Evolutionary conservation across 2,888 invertebrate genomes (phyloP).

Genomic region (Diabrotica balteata): DNA sequence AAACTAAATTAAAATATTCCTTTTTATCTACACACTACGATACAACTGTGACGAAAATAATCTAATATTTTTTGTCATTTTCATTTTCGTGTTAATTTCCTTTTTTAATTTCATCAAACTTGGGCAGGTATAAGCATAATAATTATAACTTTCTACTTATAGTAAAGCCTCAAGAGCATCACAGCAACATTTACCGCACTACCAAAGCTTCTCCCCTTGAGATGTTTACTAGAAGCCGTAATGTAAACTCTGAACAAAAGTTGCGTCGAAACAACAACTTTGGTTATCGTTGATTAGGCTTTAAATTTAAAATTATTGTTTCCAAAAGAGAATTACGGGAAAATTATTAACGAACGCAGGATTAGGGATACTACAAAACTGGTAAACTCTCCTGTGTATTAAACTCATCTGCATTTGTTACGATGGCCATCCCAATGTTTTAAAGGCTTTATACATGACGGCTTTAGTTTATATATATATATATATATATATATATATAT

Average conservation of each 20-base stretch:
- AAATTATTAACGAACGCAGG: not conserved
- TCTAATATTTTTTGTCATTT: no score
- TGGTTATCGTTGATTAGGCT: conserved; percentile 29
- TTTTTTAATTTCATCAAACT: not conserved
- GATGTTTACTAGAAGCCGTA: conserved; percentile 22
- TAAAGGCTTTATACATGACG: no score
- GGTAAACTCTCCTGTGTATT: conserved; percentile 1
- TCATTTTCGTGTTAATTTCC: no score
- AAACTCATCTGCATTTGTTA: conserved; percentile 2
- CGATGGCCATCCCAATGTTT: not conserved
- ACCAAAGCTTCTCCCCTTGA: conserved; percentile 14
- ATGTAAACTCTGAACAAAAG: conserved; percentile 23
- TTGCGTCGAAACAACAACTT: conserved; percentile 27
- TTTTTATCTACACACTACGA: no score
- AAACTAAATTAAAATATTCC: no score
- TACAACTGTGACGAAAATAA: no score
- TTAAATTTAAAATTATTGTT: conserved; percentile 28
- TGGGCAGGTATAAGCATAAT: not conserved
- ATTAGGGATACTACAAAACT: conserved; percentile 1
- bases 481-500: no score
- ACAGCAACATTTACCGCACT: conserved; percentile 13
- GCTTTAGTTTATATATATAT: no score
- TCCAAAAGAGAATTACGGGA: conserved; percentile 7
- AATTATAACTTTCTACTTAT: conserved; percentile 4
- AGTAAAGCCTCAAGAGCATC: not conserved